Evolutionary conservation across 2,888 invertebrate species (phyloP), one percentile per base, ranked within the genome.

Genomic region (Candidula unifasciata): DNA sequence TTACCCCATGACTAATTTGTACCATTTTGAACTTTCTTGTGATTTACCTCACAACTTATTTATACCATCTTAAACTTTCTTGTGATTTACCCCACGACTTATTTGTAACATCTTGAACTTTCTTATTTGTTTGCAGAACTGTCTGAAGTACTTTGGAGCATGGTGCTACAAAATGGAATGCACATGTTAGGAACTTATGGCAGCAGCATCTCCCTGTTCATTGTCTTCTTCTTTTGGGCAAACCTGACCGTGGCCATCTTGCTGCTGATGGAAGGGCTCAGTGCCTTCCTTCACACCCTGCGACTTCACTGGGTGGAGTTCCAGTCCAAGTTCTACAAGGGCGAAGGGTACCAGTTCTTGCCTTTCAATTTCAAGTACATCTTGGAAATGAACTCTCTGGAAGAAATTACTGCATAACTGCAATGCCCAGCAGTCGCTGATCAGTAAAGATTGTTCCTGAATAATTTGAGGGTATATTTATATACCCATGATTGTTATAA

Each of bases 231-330:
- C 85, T 96, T 97, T 91, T 99, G 99, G 98, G 97, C 97, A 21
- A 95, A 96, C 89, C 95, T 99, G 88, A 99, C 99, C 71, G 95
- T 99, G 69, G 96, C 97, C 91, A 98, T 99, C 94, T 95, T 99
- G 66, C 97, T 99, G 86, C 95, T 99, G 80, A 99, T 99, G 99
- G 99, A 99, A 95, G 99, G 99, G 2, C 95, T 99, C 30, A 99
- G 99, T 57, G 99, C 99, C 82, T 99, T 99, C 95, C 95, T 99
- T 90, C 99, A 99, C 94, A 99, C 99, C n/a, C 96, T 99, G 89
- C 97, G 99, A 95, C 95, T 99, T 91, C 99, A 99, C 95, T 99
- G 99, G 99, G 99, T 99, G 88, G 99, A 99, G 94, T 99, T 99
- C 95, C 98, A 99, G 94, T 98, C 97, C 94, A 99, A 99, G 94